These are phyloP conservation scores for Pharmacophagus antenor DNA, from an alignment of 2,888 invertebrate genomes.

Conservation along the genomic window DNA sequence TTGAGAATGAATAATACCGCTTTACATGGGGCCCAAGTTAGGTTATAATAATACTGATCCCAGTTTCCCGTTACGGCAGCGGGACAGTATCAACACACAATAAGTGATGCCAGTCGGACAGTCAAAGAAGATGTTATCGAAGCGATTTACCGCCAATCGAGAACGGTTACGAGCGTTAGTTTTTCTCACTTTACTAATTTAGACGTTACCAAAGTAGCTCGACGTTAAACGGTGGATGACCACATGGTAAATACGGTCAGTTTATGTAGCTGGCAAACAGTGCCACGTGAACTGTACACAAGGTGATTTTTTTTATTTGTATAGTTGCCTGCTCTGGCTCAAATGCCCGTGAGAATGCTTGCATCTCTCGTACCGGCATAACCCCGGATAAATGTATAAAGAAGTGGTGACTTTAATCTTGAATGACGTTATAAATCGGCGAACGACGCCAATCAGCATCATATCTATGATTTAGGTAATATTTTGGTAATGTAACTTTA, in stretches of 20 bases:
- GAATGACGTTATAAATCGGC: constrained; percentile 60
- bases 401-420: constrained; percentile 58
- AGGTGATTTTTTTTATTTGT: constrained; percentile 74
- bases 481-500: no score
- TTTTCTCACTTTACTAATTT: constrained; percentile 80
- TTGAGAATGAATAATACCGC: constrained; percentile 55
- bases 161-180: constrained; percentile 72
- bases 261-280: constrained; percentile 75
- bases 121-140: constrained; percentile 72
- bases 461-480: neutral
- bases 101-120: constrained; percentile 62
- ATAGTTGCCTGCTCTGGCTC: constrained; percentile 65
- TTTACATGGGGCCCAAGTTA: constrained; percentile 60
- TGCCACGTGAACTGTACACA: constrained; percentile 79
- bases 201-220: constrained; percentile 77
- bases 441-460: constrained; percentile 50
- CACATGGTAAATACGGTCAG: constrained; percentile 72
- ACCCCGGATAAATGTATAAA: constrained; percentile 32
- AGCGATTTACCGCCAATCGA: constrained; percentile 71
- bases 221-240: constrained; percentile 74
- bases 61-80: constrained; percentile 63
- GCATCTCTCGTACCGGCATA: constrained; percentile 48
- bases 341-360: constrained; percentile 77
- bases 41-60: constrained; percentile 58
- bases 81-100: constrained; percentile 65